Evolutionary conservation across 2,888 invertebrate genomes (phyloP).

Genomic region (Pheosia tremula): DNA sequence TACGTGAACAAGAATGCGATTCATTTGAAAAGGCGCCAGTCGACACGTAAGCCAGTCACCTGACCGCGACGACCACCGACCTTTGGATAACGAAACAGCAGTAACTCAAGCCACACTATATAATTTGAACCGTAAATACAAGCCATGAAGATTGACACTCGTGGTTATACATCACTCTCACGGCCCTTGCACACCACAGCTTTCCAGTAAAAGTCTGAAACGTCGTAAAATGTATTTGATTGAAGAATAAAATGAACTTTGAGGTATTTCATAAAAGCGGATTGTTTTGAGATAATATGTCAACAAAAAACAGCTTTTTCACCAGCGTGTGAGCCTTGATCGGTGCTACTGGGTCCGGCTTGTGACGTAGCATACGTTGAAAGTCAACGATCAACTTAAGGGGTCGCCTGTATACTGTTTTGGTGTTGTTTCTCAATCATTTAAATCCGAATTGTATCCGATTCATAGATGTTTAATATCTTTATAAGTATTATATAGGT

Average conservation of each 20-base stretch:
- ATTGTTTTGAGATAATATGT: too few species aligned
- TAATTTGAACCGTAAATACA: constrained; percentile 15
- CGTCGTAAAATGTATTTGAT: constrained; percentile 29
- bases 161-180: background rate
- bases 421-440: too few species aligned
- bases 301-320: background rate
- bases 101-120: constrained; percentile 9
- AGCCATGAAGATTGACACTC: constrained; percentile 12
- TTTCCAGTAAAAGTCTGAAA: constrained; percentile 53
- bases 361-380: too few species aligned
- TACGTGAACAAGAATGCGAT: constrained; percentile 62
- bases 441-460: too few species aligned
- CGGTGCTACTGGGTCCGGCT: too few species aligned
- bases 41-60: constrained; percentile 71
- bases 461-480: too few species aligned
- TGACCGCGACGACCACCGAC: constrained; percentile 53
- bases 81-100: constrained; percentile 33
- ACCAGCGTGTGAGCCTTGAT: too few species aligned
- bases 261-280: constrained; percentile 1
- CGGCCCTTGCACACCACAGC: background rate
- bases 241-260: constrained; percentile 25
- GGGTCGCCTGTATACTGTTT: too few species aligned
- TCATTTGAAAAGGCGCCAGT: constrained; percentile 69
- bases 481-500: too few species aligned
- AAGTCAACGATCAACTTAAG: too few species aligned